phyloP scores from a whole-genome alignment of 2,113 vertebrate genomes.

The Antechinus flavipes region DNA sequence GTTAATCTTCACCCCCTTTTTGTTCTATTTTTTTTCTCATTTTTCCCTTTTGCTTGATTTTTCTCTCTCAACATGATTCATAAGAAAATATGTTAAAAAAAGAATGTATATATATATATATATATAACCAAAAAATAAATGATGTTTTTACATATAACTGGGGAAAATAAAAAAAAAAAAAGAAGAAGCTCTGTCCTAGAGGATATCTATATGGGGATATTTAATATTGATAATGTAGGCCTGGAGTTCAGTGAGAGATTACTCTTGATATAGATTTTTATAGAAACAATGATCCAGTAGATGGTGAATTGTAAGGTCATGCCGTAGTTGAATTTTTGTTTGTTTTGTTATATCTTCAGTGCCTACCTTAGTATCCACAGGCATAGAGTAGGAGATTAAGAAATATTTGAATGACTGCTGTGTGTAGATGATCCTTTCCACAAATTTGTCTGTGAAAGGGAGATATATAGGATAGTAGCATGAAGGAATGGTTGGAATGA shows the following conservation, averaged over 20 bases:
- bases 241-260: background rate
- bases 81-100: too few relatives aligned
- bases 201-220: background rate
- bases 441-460: background rate
- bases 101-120: too few relatives aligned
- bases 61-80: too few relatives aligned
- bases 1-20: too few relatives aligned
- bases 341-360: background rate
- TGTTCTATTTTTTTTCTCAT: too few relatives aligned
- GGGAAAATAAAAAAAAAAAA: too few relatives aligned
- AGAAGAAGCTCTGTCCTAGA: too few relatives aligned
- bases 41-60: too few relatives aligned
- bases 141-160: too few relatives aligned
- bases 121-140: too few relatives aligned
- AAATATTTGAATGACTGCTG: background rate
- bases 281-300: background rate
- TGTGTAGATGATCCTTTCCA: background rate
- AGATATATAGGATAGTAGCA: background rate
- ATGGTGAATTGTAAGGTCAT: background rate
- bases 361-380: background rate
- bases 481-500: background rate
- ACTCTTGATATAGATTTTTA: background rate
- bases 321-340: background rate
- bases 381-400: background rate
- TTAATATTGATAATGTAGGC: background rate